Base-by-base conservation (phyloP, 2,113 vertebrate species). In the Cheilinus undulatus region DNA sequence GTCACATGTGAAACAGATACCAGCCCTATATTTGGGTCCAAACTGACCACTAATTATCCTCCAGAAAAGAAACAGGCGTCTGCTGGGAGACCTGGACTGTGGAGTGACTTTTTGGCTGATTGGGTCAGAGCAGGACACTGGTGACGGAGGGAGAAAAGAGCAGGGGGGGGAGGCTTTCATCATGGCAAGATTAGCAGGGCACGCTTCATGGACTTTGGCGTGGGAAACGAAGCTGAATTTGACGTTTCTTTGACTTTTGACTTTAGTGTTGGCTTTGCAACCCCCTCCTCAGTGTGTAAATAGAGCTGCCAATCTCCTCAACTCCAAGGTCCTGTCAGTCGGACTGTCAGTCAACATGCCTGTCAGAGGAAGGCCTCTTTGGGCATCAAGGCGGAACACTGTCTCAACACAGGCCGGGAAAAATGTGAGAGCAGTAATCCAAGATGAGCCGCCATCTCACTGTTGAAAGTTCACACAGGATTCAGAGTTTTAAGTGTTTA, bases 181-280 rank as follows among this genome's bases (percentile, higher is more conserved):
- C 45, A 69, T 46, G 61, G 66, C 20, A 20, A 68, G 79, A 78
- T 86, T 84, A 86, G 65, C 69, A n/a, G 28, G 61, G 78, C 69
- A 81, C 43, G 36, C 59, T 80, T 70, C 32, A 7, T 14, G 69
- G 63, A 63, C 32, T 72, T 83, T 70, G 82, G 76, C 73, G 66
- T 90, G 89, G 89, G 90, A 93, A 86, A 49, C n/a, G 57, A 70
- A 5, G 75, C 65, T 48, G 69, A 48, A 46, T 87, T 87, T 70
- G 69, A 74, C 67, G 65, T 62, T 22, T 72, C 52, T 78, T 56
- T 48, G 68, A 64, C 61, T 70, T 68, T 40, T 83, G 67, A 71
- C 69, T 73, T 45, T 62, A 76, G 12, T 73, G 59, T 76, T 80
- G 72, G 43, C 50, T 80, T 51, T 34, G 60, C 22, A 13, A 43